Evolutionary conservation across 2,797 vertebrate genomes (phyloP), one percentile per base, ranked within the genome.

Genomic region (Phoxinus dragarum): DNA sequence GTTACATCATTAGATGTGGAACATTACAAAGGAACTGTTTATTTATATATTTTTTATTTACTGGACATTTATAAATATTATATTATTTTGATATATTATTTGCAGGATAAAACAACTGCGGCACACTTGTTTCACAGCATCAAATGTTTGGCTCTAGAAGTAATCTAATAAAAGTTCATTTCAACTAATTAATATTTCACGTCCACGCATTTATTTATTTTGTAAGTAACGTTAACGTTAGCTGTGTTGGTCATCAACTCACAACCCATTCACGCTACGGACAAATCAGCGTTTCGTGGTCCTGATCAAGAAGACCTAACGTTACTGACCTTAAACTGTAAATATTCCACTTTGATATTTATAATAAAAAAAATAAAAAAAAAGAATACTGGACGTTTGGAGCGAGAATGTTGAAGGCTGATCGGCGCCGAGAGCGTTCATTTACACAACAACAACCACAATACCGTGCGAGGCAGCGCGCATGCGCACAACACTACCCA

Each of bases 401-500:
- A 69, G 40, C 9, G 54, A 59, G 54, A 77, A 81, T 1, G 23
- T 23, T 56, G 52, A 81, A 69, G 47, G 12, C 64, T n/a, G 19
- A 52, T 47, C 38, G 34, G 52, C 9, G 9, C 36, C 19, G 52
- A 68, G 38, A 14, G 12, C 47, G 10, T 42, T 74, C 79, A 73
- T 78, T 67, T 49, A 66, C 84, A 86, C 85, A 87, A 84, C 87
- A 66, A 86, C 86, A 86, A 89, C 89, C 88, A 87, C 76, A 87
- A 86, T 89, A 89, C 87, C 54, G 84, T 85, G 84, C 81, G 84
- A 82, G 23, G 71, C 9, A 88, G 82, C 89, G 87, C 89, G 89
- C 89, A 89, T 21, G 89, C 88, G 85, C 86, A 87, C 75, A 52
- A 86, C 87, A 86, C 87, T 86, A 86, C 79, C 86, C 86, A 89